phyloP scores from a whole-genome alignment of 2,797 vertebrate genomes.

The Pelochelys cantorii region DNA sequence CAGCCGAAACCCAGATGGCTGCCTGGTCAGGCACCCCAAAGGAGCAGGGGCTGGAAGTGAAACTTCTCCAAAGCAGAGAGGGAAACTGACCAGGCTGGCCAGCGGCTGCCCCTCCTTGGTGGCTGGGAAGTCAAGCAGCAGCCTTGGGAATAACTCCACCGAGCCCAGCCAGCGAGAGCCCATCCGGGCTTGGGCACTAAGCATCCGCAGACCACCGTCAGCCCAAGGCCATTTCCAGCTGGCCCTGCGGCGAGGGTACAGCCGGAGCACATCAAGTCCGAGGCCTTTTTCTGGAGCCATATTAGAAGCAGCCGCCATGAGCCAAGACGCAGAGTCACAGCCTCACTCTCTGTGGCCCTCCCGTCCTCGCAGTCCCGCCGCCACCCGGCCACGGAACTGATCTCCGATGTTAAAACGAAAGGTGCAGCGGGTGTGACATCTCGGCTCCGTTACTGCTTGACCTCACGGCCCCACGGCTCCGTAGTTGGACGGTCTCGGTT shows the following conservation, averaged over 20 bases:
- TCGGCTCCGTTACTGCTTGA: no score
- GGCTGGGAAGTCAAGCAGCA: not conserved
- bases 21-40: not conserved
- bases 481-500: no score
- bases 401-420: no score
- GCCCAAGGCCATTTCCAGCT: not conserved
- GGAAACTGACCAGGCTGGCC: not conserved
- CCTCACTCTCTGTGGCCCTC: no score
- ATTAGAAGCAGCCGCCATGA: no score
- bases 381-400: no score
- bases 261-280: fast-evolving
- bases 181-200: not conserved
- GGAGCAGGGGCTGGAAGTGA: not conserved
- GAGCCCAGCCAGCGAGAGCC: not conserved
- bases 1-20: not conserved
- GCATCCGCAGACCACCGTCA: fast-evolving
- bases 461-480: no score
- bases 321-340: no score
- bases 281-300: no score
- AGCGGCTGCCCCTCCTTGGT: no score
- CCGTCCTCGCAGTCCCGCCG: no score
- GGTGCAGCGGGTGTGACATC: no score
- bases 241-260: not conserved
- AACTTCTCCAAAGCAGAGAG: not conserved
- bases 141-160: not conserved